These are phyloP conservation scores for Setophaga coronata DNA, from an alignment of 2,113 vertebrate species.

Conservation along the genomic window DNA sequence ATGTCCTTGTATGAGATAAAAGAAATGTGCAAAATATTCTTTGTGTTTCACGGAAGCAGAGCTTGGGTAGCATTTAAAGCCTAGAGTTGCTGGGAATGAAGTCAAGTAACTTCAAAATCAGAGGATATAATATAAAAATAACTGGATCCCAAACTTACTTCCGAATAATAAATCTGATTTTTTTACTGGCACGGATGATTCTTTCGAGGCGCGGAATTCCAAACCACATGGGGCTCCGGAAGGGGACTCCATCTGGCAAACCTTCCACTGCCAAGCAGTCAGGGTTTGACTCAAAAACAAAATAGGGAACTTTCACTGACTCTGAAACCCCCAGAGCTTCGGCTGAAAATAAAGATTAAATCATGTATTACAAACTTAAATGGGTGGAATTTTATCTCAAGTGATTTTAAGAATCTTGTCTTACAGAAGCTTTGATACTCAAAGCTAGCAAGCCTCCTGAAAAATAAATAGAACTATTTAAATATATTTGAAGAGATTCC, in stretches of 20 bases:
- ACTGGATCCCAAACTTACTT: slow-evolving; percentile 68
- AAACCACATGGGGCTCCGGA: slow-evolving; percentile 83
- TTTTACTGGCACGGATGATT: slow-evolving; percentile 75
- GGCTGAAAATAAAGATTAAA: slow-evolving; percentile 56
- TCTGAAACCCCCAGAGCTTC: slow-evolving; percentile 77
- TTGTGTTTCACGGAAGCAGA: neutral
- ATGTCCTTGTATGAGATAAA: neutral
- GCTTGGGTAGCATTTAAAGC: neutral
- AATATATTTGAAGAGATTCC: neutral
- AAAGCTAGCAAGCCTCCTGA: neutral
- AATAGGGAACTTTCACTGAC: slow-evolving; percentile 78
- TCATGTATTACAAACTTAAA: neutral
- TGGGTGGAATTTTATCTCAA: neutral
- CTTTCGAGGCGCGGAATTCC: slow-evolving; percentile 83
- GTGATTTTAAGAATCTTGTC: neutral
- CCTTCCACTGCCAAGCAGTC: slow-evolving; percentile 75
- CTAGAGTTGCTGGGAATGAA: neutral
- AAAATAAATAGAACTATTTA: neutral
- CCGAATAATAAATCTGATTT: slow-evolving; percentile 80
- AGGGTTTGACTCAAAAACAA: slow-evolving; percentile 76
- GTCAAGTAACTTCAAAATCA: neutral
- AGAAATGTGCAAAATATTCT: fast-evolving
- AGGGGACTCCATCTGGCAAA: slow-evolving; percentile 81
- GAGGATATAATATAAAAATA: neutral
- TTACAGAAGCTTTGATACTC: neutral